phyloP scores from a whole-genome alignment of 1,140 invertebrate species.

The Platyscapa corneri region DNA sequence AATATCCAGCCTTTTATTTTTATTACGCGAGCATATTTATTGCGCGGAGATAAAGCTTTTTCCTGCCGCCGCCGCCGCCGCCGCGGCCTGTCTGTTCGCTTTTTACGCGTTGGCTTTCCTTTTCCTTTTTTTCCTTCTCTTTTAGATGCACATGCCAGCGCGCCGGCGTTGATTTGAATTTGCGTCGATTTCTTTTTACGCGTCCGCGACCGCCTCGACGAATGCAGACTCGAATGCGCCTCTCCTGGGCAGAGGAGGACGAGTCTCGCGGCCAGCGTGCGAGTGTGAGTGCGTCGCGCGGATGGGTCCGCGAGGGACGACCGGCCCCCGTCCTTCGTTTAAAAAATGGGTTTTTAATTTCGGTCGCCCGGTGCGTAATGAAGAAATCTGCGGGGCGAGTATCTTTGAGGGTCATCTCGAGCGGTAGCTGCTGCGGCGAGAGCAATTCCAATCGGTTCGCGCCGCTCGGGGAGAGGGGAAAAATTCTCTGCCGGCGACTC shows the following conservation, averaged over 20 bases:
- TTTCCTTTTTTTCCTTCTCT: background rate
- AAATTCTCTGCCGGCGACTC: slow-evolving; percentile 24
- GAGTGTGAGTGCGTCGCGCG: no score
- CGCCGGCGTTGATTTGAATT: no score
- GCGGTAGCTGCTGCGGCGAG: slow-evolving; percentile 33
- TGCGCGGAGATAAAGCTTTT: slow-evolving; percentile 1
- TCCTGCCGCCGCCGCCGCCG: background rate
- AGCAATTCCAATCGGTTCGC: slow-evolving; percentile 18
- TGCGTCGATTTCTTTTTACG: no score
- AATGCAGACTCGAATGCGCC: no score
- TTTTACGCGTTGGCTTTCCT: background rate
- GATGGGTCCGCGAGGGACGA: no score
- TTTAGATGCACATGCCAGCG: background rate
- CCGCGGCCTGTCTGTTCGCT: background rate
- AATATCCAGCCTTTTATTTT: background rate
- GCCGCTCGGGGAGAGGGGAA: slow-evolving; percentile 26
- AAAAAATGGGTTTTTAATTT: background rate
- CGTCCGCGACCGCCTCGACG: no score
- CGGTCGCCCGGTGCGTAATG: background rate
- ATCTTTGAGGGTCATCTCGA: slow-evolving; percentile 44
- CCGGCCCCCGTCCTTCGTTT: no score
- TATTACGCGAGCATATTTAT: slow-evolving; percentile 17
- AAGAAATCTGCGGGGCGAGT: background rate
- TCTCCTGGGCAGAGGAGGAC: no score
- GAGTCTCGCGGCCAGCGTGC: no score